A percentile compares a stretch with the other conserved stretches of the same genome.
These are phyloP conservation scores for Meloe dianella DNA, from an alignment of 2,888 invertebrate genomes.

Conservation along the genomic window DNA sequence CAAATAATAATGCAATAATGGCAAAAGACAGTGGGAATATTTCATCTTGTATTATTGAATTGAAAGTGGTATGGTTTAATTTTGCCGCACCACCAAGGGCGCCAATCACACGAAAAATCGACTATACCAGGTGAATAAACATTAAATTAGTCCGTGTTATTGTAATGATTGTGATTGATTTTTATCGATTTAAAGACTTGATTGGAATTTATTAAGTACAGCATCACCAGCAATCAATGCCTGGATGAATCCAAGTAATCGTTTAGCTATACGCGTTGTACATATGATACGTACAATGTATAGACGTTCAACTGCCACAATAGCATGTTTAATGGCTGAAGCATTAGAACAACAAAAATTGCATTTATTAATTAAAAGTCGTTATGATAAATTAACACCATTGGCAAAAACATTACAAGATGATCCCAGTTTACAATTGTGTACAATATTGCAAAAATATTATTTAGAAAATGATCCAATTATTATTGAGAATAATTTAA, in stretches of 20 bases:
- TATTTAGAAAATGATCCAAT: constrained; percentile 78
- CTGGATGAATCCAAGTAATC: constrained; percentile 96
- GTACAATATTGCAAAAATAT: constrained; percentile 85
- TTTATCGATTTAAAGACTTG: too few relatives aligned
- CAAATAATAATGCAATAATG: constrained; percentile 25
- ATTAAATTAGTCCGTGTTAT: background rate
- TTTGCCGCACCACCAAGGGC: constrained; percentile 96
- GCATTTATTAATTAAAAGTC: constrained; percentile 81
- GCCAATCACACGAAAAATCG: constrained; percentile 92
- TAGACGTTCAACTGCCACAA: constrained; percentile 80
- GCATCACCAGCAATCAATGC: constrained; percentile 96
- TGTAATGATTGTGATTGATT: too few relatives aligned
- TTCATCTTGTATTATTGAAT: constrained; percentile 85
- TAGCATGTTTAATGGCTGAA: constrained; percentile 95
- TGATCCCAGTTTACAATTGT: constrained; percentile 94
- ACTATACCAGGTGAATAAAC: constrained; percentile 78
- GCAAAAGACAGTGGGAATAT: constrained; percentile 76
- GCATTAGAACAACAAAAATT: constrained; percentile 87
- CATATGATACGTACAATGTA: constrained; percentile 82
- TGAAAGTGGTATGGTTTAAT: constrained; percentile 94
- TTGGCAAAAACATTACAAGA: constrained; percentile 90
- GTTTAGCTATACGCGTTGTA: constrained; percentile 83
- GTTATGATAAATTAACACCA: constrained; percentile 86
- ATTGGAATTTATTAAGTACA: constrained; percentile 96
- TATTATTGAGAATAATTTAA: constrained; percentile 82